Evolutionary conservation across 2,113 vertebrate genomes (phyloP).

Genomic region (Mohoua ochrocephala): DNA sequence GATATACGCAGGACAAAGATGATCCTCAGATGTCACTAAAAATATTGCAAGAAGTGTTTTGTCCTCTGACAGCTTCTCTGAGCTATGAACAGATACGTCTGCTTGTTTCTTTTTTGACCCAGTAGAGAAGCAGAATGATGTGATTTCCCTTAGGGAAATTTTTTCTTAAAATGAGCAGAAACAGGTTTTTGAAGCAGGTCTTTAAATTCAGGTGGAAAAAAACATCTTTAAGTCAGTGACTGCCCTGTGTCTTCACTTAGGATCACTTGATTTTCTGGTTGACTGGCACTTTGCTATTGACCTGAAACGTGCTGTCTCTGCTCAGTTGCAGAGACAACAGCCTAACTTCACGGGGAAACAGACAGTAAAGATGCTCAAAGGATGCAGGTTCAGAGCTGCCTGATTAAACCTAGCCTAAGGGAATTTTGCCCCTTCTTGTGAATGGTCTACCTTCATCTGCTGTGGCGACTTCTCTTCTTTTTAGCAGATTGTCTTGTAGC

Average conservation of each 20-base stretch:
- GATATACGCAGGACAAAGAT: not conserved
- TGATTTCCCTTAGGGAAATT: not conserved
- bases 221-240: not conserved
- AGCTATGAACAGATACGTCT: not conserved
- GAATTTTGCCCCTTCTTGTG: not conserved
- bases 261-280: not conserved
- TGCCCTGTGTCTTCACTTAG: not conserved
- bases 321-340: not conserved
- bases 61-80: not conserved
- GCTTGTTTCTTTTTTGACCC: not conserved
- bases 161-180: not conserved
- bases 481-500: not conserved
- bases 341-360: not conserved
- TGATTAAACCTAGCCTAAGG: not conserved
- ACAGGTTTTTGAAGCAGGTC: not conserved
- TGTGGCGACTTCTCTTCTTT: not conserved
- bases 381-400: not conserved
- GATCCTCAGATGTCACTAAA: not conserved
- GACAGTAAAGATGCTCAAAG: not conserved
- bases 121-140: not conserved
- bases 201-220: not conserved
- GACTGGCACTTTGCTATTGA: not conserved
- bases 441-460: not conserved
- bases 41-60: not conserved
- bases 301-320: not conserved